phyloP scores from a whole-genome alignment of 2,113 vertebrate species.

The Epinephelus lanceolatus region DNA sequence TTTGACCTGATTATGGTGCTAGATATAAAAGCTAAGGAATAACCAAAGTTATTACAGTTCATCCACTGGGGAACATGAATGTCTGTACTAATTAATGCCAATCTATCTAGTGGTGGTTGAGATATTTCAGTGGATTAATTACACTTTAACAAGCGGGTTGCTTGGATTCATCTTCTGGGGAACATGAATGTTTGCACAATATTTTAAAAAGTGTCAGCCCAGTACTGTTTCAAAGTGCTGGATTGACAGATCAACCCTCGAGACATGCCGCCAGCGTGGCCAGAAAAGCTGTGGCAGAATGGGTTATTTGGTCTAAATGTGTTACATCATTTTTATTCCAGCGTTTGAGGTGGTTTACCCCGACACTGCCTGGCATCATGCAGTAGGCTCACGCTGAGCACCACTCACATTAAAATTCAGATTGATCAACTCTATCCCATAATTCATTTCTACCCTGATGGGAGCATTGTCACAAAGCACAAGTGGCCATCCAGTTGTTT shows the following conservation, averaged over 20 bases:
- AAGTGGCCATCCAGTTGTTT: slow-evolving; percentile 78
- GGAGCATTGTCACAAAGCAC: slow-evolving; percentile 72
- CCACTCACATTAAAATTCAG: slow-evolving; percentile 75
- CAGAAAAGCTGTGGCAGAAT: slow-evolving; percentile 14
- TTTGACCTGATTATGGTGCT: neutral
- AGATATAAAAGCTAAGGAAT: neutral
- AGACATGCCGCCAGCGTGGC: neutral
- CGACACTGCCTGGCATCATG: slow-evolving; percentile 35
- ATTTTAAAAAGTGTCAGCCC: neutral
- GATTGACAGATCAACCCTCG: neutral
- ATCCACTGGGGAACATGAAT: too few relatives aligned
- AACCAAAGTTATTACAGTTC: neutral
- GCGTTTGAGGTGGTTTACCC: slow-evolving; percentile 34
- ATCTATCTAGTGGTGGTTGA: too few relatives aligned
- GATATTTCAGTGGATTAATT: too few relatives aligned
- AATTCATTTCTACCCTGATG: slow-evolving; percentile 74
- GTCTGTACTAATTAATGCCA: too few relatives aligned
- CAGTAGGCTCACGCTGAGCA: slow-evolving; percentile 54
- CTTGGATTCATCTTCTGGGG: slow-evolving; percentile 7
- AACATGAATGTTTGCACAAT: slow-evolving; percentile 1
- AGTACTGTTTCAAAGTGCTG: too few relatives aligned
- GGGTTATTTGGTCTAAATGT: slow-evolving; percentile 10
- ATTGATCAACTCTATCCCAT: slow-evolving; percentile 73
- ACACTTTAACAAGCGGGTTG: too few relatives aligned
- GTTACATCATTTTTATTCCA: slow-evolving; percentile 34